phyloP scores from a whole-genome alignment of 2,797 vertebrate genomes.

The Alosa sapidissima region DNA sequence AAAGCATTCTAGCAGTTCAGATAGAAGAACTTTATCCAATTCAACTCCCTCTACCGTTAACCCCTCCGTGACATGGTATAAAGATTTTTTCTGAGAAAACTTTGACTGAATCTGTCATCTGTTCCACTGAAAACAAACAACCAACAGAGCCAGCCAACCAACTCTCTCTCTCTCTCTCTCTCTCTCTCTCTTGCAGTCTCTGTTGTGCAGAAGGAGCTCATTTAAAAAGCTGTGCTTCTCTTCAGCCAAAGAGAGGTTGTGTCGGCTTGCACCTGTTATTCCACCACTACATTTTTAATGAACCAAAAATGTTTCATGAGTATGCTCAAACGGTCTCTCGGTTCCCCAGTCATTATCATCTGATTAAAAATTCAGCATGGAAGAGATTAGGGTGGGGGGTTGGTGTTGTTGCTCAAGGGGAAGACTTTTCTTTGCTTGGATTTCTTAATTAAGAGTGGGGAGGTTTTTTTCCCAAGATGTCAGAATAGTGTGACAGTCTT shows the following conservation, averaged over 20 bases:
- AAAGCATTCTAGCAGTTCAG: conserved; percentile 29
- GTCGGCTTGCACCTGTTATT: conserved; percentile 66
- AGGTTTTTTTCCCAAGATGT: not conserved
- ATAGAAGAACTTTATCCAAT: conserved; percentile 28
- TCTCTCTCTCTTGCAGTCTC: conserved; percentile 17
- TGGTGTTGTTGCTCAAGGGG: conserved; percentile 34
- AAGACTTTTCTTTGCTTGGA: conserved; percentile 28
- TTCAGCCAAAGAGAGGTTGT: conserved; percentile 53
- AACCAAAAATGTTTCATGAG: conserved; percentile 61
- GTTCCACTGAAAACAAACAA: conserved; percentile 55
- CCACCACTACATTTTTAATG: conserved; percentile 68
- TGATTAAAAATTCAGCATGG: conserved; percentile 59
- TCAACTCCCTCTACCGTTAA: conserved; percentile 25
- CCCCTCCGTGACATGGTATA: conserved; percentile 13
- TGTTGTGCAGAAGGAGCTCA: conserved; percentile 61
- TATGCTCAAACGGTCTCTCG: conserved; percentile 53
- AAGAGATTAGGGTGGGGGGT: conserved; percentile 31
- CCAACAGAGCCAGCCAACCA: conserved; percentile 43
- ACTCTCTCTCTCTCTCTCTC: conserved; percentile 16
- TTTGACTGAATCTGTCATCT: conserved; percentile 51
- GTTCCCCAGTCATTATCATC: conserved; percentile 53
- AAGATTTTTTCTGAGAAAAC: conserved; percentile 42
- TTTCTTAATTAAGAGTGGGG: conserved; percentile 13
- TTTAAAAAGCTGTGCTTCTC: conserved; percentile 54
- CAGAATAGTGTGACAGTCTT: conserved; percentile 4